A percentile compares a stretch with the other conserved stretches of the same genome.
These are phyloP conservation scores for Cacatua alba DNA, from an alignment of 2,113 vertebrate species.

Conservation along the genomic window DNA sequence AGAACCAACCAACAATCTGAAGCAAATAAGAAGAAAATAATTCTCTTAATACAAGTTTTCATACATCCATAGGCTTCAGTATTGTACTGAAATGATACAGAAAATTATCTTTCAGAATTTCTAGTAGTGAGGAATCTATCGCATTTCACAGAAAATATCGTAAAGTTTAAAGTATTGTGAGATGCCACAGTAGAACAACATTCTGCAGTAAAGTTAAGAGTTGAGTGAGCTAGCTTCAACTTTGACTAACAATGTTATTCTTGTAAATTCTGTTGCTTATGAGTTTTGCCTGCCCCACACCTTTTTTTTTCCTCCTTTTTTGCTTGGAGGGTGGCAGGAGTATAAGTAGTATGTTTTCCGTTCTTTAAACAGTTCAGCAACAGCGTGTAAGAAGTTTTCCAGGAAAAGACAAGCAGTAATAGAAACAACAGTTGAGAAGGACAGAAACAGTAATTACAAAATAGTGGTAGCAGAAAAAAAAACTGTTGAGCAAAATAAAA, in stretches of 20 bases:
- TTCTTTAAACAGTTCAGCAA: background rate
- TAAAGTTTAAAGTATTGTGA: background rate
- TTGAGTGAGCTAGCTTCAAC: rapidly evolving
- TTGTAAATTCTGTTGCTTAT: background rate
- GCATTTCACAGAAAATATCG: background rate
- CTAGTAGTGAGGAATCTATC: background rate
- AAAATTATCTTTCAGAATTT: background rate
- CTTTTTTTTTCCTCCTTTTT: background rate
- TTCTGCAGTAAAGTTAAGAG: background rate
- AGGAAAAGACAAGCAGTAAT: background rate
- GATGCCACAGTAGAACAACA: background rate
- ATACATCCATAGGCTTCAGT: background rate
- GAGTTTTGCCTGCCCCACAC: background rate
- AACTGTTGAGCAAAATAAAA: background rate
- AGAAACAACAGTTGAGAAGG: background rate
- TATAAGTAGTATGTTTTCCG: background rate
- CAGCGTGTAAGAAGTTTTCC: background rate
- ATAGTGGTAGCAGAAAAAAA: background rate
- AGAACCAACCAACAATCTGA: background rate
- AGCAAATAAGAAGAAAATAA: background rate
- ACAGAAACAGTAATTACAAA: background rate
- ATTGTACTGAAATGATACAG: background rate
- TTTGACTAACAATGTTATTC: background rate
- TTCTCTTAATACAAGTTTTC: background rate
- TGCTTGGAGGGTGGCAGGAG: rapidly evolving